Evolutionary conservation across 2,888 invertebrate genomes (phyloP).

Genomic region (Noctua fimbriata): DNA sequence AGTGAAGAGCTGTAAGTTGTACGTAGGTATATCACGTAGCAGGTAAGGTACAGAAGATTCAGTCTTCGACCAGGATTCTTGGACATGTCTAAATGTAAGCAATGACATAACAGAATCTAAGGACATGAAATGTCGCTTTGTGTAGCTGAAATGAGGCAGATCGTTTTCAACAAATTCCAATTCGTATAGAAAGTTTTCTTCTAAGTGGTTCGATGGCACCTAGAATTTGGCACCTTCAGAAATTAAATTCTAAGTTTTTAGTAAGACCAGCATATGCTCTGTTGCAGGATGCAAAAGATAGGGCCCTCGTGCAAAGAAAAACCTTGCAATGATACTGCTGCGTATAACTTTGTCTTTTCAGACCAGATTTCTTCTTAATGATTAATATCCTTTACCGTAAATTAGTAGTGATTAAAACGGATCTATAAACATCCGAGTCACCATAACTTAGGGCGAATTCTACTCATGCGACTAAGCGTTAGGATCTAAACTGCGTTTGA

Average conservation of each 20-base stretch:
- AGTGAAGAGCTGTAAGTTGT: conserved; percentile 35
- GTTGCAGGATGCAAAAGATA: not conserved
- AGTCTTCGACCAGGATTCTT: not conserved
- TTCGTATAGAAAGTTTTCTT: not conserved
- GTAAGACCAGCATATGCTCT: not conserved
- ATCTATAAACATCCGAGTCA: not conserved
- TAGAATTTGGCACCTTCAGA: not conserved
- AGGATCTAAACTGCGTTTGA: not conserved
- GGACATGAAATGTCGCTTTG: not conserved
- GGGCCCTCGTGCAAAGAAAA: not conserved
- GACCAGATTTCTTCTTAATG: not conserved
- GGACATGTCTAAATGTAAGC: not conserved
- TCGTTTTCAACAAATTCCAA: not conserved
- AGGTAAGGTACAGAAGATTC: not conserved
- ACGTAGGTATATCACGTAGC: not conserved
- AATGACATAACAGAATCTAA: not conserved
- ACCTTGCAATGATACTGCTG: not conserved
- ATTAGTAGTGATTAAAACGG: not conserved
- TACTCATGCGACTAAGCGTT: not conserved
- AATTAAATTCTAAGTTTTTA: not conserved
- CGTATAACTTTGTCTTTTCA: not conserved
- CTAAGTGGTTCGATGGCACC: not conserved
- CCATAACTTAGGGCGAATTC: too few species aligned
- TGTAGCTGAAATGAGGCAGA: not conserved
- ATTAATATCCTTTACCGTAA: conserved; percentile 3